A percentile compares a stretch with the other conserved stretches of the same genome.
Evolutionary conservation across 2,113 vertebrate species (phyloP).

Genomic region (Myotis brandtii): DNA sequence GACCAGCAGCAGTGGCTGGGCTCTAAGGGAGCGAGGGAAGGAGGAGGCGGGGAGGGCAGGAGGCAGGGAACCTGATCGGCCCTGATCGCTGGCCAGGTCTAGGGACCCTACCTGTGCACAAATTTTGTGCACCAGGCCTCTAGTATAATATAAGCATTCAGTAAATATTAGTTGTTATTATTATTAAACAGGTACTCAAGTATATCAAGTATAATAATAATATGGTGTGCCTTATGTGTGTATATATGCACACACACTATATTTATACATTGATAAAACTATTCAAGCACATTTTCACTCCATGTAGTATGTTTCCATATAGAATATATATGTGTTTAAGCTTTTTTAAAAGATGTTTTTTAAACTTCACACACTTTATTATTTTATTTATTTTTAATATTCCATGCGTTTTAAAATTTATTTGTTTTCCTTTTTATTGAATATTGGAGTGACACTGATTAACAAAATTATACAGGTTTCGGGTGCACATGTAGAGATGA

Average conservation of each 20-base stretch:
- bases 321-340: neutral
- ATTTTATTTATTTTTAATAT: neutral
- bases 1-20: too few species aligned
- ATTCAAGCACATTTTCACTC: neutral
- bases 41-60: too few species aligned
- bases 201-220: neutral
- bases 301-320: slow-evolving; percentile 1
- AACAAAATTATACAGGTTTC: neutral
- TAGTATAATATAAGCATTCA: neutral
- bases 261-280: neutral
- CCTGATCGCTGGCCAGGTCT: too few species aligned
- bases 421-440: neutral
- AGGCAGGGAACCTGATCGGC: too few species aligned
- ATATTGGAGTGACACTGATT: neutral
- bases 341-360: neutral
- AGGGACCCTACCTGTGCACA: too few species aligned
- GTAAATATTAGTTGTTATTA: neutral
- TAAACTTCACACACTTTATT: neutral
- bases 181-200: neutral
- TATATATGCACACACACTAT: neutral
- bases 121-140: too few species aligned
- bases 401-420: neutral
- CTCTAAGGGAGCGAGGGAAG: too few species aligned
- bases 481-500: too few species aligned
- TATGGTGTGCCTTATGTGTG: neutral